Evolutionary conservation across 2,797 vertebrate species (phyloP), one percentile per base, ranked within the genome.

Genomic region (Setipinna tenuifilis): DNA sequence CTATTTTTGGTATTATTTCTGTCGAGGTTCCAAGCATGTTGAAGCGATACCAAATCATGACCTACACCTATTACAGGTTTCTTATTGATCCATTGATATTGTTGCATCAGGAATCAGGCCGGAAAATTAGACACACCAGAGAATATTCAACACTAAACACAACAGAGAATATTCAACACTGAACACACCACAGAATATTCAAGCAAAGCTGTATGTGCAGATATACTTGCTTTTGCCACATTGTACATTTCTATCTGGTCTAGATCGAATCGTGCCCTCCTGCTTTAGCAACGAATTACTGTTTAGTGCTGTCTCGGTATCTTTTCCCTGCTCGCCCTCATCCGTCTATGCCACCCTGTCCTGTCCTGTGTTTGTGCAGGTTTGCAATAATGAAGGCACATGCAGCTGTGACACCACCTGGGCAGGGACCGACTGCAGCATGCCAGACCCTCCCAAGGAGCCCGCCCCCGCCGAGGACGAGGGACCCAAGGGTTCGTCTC

Each of bases 361-460:
- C 35, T 41, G 35, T 41, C 35, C 35, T 41, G 35, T 41, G 35
- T 78, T 6, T 78, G 71, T 19, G 17, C 91, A 99, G 98, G 96
- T 99, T 89, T 99, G 98, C 93, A 99, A 98, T 94, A 99, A 99
- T 83, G 98, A 99, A 95, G 98, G 96, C 81, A 97, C 97, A 16
- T 99, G 98, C 92, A 98, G 98, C 90, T 99, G 98, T 92, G 96
- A 98, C 90, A 92, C 93, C 87, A 98, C 97, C 82, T 99, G 98
- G 98, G 98, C 98, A 3, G 98, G 98, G 62, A 99, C 98, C 81
- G 98, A 99, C 94, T 99, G 98, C 95, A 99, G 98, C 93, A 99
- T 99, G 94, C 95, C 97, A 78, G 98, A 99, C 92, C 98, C 97
- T 11, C 93, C 97, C 84, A 98, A 97, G 93, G 92, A 95, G 87